A percentile compares a stretch with the other conserved stretches of the same genome.
These are phyloP conservation scores for Drosophila subpulchrella DNA, from an alignment of 1,140 invertebrate genomes.

Conservation along the genomic window DNA sequence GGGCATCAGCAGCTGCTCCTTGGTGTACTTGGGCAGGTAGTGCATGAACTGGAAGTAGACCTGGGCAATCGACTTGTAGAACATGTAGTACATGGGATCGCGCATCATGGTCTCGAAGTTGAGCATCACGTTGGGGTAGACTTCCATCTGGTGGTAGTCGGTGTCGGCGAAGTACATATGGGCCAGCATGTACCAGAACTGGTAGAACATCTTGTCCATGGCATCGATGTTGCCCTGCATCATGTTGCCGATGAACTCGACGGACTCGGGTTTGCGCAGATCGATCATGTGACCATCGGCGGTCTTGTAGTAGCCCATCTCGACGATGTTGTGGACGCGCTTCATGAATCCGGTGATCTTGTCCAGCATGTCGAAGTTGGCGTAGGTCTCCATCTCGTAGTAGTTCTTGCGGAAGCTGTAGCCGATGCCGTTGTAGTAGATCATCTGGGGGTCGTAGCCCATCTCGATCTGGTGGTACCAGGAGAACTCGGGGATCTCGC, in stretches of 20 bases:
- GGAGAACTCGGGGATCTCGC: constrained; percentile 87
- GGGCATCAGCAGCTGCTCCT: constrained; percentile 86
- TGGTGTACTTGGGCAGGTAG: constrained; percentile 87
- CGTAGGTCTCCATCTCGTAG: constrained; percentile 86
- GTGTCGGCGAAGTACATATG: constrained; percentile 69
- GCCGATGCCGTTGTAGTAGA: constrained; percentile 13
- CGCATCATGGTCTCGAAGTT: constrained; percentile 86
- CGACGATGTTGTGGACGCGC: constrained; percentile 87
- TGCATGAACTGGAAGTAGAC: constrained; percentile 86
- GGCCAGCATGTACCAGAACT: constrained; percentile 77
- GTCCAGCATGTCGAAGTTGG: constrained; percentile 85
- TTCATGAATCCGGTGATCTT: constrained; percentile 86
- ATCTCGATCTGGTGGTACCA: constrained; percentile 84
- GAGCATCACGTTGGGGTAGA: constrained; percentile 85
- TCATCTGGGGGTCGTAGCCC: constrained; percentile 14
- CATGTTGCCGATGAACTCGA: constrained; percentile 61
- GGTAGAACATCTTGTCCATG: constrained; percentile 76
- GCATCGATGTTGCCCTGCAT: constrained; percentile 9
- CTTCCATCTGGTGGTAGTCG: constrained; percentile 77
- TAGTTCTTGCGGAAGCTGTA: constrained; percentile 55
- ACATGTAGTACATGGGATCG: constrained; percentile 88
- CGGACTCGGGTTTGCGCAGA: constrained; percentile 85
- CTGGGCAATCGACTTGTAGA: constrained; percentile 87
- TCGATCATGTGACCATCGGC: constrained; percentile 84
- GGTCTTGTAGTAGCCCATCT: constrained; percentile 87